Evolutionary conservation across 2,797 vertebrate genomes (phyloP).

Genomic region (Acrossocheilus fasciatus): DNA sequence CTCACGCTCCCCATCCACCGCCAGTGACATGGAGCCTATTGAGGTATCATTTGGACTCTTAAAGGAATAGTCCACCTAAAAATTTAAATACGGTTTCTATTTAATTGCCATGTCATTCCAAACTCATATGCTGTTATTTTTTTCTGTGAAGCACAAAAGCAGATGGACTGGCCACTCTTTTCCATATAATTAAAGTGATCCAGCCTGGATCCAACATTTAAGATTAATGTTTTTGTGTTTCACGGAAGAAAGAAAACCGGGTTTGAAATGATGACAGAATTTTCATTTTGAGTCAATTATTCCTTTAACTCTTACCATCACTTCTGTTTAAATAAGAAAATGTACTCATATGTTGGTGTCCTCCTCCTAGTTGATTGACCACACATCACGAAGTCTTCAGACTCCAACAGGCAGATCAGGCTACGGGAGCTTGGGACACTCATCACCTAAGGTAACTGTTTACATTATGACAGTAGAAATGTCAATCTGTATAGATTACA

Average conservation of each 20-base stretch:
- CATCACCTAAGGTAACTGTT: conserved; percentile 86
- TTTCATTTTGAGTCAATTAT: neutral
- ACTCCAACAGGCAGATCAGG: conserved; percentile 90
- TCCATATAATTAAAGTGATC: neutral
- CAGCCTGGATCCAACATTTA: neutral
- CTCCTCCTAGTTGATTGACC: conserved; percentile 80
- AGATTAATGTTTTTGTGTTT: conserved; percentile 4
- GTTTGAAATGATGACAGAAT: neutral
- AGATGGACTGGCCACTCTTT: neutral
- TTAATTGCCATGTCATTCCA: neutral
- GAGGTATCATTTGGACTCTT: conserved; percentile 74
- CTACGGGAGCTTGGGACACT: conserved; percentile 88
- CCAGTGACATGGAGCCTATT: conserved; percentile 89
- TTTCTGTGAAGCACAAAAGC: neutral
- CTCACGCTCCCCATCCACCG: conserved; percentile 89
- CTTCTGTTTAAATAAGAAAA: neutral
- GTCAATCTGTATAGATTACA: neutral
- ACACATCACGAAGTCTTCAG: conserved; percentile 83
- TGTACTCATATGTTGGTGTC: neutral
- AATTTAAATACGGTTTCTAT: neutral
- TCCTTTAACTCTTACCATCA: neutral
- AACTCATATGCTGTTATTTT: neutral
- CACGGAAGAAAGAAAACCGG: neutral
- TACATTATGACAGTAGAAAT: neutral
- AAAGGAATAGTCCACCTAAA: neutral